These are phyloP conservation scores for Anolis carolinensis DNA, from an alignment of 2,113 vertebrate genomes.

Conservation along the genomic window DNA sequence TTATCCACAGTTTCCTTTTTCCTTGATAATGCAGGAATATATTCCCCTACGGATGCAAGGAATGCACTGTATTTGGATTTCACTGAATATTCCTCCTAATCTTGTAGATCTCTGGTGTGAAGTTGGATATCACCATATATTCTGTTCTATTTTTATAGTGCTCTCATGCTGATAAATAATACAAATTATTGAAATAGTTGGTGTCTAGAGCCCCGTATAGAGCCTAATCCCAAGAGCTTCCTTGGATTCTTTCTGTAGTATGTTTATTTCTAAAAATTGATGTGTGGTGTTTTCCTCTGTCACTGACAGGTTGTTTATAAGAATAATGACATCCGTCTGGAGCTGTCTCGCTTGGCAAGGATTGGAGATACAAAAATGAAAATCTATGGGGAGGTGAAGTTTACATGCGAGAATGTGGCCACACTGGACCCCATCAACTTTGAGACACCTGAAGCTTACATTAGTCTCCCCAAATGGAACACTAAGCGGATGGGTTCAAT, in stretches of 20 bases:
- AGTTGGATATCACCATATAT: background rate
- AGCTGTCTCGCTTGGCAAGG: constrained; percentile 93
- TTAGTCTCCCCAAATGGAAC: constrained; percentile 96
- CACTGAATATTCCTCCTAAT: background rate
- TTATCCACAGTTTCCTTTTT: too few relatives aligned
- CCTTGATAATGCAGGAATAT: too few relatives aligned
- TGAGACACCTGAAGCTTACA: constrained; percentile 92
- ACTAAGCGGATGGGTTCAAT: constrained; percentile 97
- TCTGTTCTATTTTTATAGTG: background rate
- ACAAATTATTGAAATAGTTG: rapidly evolving
- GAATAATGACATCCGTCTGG: constrained; percentile 96
- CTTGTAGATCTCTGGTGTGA: background rate
- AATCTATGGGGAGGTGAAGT: constrained; percentile 94
- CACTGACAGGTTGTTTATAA: constrained; percentile 94
- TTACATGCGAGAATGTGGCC: constrained; percentile 94
- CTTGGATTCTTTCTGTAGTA: constrained; percentile 48
- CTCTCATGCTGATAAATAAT: background rate
- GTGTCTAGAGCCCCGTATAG: background rate
- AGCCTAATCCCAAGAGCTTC: constrained; percentile 35
- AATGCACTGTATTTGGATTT: constrained; percentile 2
- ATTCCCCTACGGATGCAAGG: too few relatives aligned
- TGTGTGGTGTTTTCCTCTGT: constrained; percentile 68
- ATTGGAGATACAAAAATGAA: constrained; percentile 99
- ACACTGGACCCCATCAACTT: constrained; percentile 97
- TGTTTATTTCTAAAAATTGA: constrained; percentile 66